These are phyloP conservation scores for Nyctereutes procyonoides DNA, from an alignment of 2,113 vertebrate genomes.

Conservation along the genomic window DNA sequence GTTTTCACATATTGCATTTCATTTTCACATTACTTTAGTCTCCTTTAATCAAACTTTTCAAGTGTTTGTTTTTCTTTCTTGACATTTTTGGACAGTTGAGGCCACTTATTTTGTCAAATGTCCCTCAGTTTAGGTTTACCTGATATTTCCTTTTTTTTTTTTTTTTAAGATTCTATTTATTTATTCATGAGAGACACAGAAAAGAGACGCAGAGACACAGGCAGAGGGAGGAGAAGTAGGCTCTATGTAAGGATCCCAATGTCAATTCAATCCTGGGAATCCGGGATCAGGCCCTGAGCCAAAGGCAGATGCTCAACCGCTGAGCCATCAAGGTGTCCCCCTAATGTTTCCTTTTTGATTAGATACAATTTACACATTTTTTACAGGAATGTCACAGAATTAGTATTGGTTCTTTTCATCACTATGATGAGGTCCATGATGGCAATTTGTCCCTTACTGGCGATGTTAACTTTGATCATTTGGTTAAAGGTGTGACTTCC, in stretches of 20 bases:
- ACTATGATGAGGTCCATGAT: background rate
- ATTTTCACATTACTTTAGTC: background rate
- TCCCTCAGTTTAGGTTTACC: background rate
- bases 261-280: too few species aligned
- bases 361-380: conserved; percentile 21
- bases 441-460: background rate
- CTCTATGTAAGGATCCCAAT: too few species aligned
- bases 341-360: background rate
- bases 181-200: too few species aligned
- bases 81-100: background rate
- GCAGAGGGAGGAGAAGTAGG: too few species aligned
- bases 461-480: conserved; percentile 2
- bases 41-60: background rate
- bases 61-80: background rate
- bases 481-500: background rate
- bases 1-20: background rate
- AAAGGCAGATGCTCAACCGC: too few species aligned
- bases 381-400: background rate
- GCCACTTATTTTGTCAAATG: background rate
- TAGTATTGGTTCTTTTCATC: background rate
- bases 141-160: background rate
- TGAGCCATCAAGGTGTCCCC: too few species aligned
- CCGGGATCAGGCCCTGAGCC: too few species aligned
- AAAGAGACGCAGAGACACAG: too few species aligned
- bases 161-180: too few species aligned